Percentiles rank a stretch among this genome's conserved stretches.
Evolutionary conservation across 2,113 vertebrate genomes (phyloP).

Genomic region (Ranitomeya imitator): DNA sequence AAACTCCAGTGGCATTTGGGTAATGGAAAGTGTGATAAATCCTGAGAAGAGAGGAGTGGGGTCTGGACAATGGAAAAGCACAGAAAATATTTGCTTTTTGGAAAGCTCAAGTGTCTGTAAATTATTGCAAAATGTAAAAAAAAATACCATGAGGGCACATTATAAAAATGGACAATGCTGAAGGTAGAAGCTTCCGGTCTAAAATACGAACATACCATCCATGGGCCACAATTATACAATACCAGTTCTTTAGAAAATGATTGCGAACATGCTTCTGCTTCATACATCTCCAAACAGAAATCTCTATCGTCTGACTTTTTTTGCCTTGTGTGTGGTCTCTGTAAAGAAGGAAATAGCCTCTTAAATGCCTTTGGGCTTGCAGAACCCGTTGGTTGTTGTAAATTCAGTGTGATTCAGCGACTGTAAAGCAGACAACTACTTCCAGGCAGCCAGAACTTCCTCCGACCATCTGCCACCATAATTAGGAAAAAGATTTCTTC

Average conservation of each 20-base stretch:
- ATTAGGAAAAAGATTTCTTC: conserved; percentile 18
- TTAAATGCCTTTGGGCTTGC: conserved; percentile 37
- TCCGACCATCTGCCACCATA: conserved; percentile 64
- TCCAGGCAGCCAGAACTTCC: conserved; percentile 58
- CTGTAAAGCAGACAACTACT: conserved; percentile 50
- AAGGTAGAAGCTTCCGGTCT: neutral
- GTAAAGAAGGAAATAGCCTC: conserved; percentile 42
- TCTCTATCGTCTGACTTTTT: conserved; percentile 15
- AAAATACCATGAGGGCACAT: too few species aligned
- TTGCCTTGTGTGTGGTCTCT: conserved; percentile 59
- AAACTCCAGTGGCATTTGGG: too few species aligned
- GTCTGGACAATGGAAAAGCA: too few species aligned
- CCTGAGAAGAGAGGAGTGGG: too few species aligned
- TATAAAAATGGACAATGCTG: too few species aligned
- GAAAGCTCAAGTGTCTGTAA: neutral
- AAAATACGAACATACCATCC: neutral
- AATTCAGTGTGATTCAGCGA: conserved; percentile 46
- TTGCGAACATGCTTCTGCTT: neutral
- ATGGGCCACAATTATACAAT: neutral
- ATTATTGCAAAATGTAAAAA: too few species aligned
- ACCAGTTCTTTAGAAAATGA: neutral
- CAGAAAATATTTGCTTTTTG: neutral
- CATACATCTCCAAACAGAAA: neutral
- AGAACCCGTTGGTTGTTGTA: conserved; percentile 45
- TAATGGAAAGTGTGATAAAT: too few species aligned